Conservation (phyloP, 1,140 invertebrate genomes). For the Steinernema feltiae region DNA sequence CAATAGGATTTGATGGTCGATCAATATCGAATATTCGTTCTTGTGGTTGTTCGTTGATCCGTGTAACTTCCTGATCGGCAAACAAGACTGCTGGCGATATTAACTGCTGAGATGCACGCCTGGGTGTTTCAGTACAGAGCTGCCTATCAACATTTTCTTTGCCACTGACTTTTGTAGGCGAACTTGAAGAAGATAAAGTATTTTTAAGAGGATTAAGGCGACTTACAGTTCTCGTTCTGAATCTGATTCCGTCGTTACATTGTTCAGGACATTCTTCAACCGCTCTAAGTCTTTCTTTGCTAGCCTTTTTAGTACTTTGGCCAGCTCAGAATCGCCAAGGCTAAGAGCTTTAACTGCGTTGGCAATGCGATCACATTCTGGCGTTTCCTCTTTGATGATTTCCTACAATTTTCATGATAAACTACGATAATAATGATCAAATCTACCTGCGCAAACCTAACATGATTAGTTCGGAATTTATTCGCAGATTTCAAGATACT, state of each 20-base stretch:
- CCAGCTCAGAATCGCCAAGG: not conserved
- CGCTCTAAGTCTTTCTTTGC: not conserved
- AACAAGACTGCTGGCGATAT: not conserved
- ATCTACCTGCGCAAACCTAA: not conserved
- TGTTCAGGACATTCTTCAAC: not conserved
- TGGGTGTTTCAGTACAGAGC: not conserved
- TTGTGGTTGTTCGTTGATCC: not conserved
- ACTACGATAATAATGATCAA: not conserved
- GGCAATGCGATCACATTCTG: not conserved
- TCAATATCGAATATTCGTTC: not conserved
- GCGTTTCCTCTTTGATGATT: not conserved
- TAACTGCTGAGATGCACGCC: not conserved
- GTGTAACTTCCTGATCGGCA: not conserved
- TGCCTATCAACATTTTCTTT: not conserved
- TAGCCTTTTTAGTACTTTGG: not conserved
- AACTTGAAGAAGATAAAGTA: too few relatives aligned
- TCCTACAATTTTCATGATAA: not conserved
- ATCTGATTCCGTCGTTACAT: too few relatives aligned
- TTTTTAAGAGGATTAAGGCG: too few relatives aligned
- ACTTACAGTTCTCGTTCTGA: too few relatives aligned
- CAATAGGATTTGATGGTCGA: not conserved
- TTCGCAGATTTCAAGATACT: not conserved
- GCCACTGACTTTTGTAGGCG: too few relatives aligned
- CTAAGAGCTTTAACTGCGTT: not conserved
- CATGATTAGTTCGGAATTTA: not conserved